A percentile compares a stretch with the other conserved stretches of the same genome.
Conservation (phyloP, 64 coral and sea anemone species). For the Porites lutea region DNA sequence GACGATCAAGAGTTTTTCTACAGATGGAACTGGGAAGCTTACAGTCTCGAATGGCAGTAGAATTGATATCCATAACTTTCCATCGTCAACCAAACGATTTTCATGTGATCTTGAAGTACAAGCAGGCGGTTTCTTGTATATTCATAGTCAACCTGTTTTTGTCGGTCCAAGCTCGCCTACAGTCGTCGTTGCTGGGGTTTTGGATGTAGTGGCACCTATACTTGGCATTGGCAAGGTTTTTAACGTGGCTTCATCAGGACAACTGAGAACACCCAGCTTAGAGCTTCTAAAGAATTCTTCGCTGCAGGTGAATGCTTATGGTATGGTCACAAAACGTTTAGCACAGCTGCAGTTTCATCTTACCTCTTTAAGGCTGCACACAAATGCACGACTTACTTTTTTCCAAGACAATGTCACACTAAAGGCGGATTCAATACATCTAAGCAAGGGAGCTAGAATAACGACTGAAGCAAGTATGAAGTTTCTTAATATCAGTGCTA, state of each 20-base stretch:
- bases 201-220: conserved; percentile 40
- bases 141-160: conserved; percentile 57
- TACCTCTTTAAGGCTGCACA: conserved; percentile 29
- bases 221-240: conserved; percentile 42
- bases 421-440: conserved; percentile 42
- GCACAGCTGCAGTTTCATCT: conserved; percentile 68
- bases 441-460: conserved; percentile 56
- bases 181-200: conserved; percentile 44
- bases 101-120: conserved; percentile 75
- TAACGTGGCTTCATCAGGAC: conserved; percentile 48
- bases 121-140: conserved; percentile 59
- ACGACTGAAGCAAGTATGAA: conserved; percentile 58
- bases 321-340: conserved; percentile 42
- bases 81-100: conserved; percentile 29
- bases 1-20: conserved; percentile 35
- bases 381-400: conserved; percentile 69
- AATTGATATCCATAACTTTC: conserved; percentile 50
- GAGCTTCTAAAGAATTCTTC: conserved; percentile 43
- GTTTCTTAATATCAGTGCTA: conserved; percentile 68
- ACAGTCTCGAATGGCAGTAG: conserved; percentile 44
- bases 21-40: conserved; percentile 78
- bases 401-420: conserved; percentile 58
- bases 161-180: conserved; percentile 75
- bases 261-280: conserved; percentile 48
- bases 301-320: conserved; percentile 28